phyloP scores from a whole-genome alignment of 2,888 invertebrate species.

The Drosophila nigricruria region DNA sequence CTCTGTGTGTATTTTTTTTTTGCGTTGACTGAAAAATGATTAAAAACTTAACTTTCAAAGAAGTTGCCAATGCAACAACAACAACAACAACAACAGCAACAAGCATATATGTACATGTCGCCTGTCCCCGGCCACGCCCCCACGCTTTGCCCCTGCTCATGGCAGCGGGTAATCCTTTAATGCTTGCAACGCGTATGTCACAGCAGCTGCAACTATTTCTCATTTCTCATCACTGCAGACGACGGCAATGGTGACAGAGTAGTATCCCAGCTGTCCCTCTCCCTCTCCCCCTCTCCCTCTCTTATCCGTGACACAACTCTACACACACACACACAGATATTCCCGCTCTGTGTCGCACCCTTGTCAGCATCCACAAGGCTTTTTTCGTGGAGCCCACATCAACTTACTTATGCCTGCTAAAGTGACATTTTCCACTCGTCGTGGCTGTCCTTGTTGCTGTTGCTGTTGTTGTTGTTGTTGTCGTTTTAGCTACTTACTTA shows the following conservation, averaged over 20 bases:
- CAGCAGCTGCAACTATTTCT: constrained; percentile 74
- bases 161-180: constrained; percentile 67
- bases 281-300: background rate
- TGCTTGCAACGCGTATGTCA: constrained; percentile 73
- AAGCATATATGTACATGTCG: constrained; percentile 7
- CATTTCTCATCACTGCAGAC: constrained; percentile 60
- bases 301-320: background rate
- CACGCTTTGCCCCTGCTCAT: constrained; percentile 21
- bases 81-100: constrained; percentile 14
- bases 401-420: constrained; percentile 55
- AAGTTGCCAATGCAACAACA: constrained; percentile 55
- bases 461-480: constrained; percentile 19
- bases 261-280: constrained; percentile 5
- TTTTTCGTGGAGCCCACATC: constrained; percentile 36
- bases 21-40: constrained; percentile 70
- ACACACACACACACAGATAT: background rate
- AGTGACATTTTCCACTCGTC: constrained; percentile 64
- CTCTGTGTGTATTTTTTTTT: constrained; percentile 11
- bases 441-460: constrained; percentile 16
- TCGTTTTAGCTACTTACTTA: constrained; percentile 62
- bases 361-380: constrained; percentile 33
- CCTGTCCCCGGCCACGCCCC: background rate
- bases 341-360: constrained; percentile 17
- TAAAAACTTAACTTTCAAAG: constrained; percentile 72
- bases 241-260: constrained; percentile 56